Evolutionary conservation across 2,888 invertebrate genomes (phyloP).

Genomic region (Lucinisca nassula): DNA sequence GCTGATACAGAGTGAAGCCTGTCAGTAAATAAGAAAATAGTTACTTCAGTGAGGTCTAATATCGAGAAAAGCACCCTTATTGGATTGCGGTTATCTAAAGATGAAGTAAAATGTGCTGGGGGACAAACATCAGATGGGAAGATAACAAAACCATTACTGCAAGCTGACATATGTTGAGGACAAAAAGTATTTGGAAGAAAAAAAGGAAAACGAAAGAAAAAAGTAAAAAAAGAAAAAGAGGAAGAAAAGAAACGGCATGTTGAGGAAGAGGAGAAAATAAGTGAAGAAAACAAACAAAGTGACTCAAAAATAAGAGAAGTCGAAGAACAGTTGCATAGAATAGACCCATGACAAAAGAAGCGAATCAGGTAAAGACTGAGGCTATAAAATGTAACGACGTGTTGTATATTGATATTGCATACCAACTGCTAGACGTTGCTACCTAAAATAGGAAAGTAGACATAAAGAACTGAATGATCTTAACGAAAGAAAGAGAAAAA

Average conservation of each 20-base stretch:
- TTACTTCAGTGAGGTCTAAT: no score
- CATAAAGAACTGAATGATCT: background rate
- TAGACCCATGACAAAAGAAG: background rate
- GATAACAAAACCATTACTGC: no score
- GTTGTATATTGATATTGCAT: background rate
- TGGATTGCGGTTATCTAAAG: no score
- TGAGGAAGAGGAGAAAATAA: background rate
- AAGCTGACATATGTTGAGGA: no score
- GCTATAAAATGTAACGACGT: background rate
- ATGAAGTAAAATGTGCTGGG: no score
- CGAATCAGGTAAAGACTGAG: background rate
- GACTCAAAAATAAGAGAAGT: background rate
- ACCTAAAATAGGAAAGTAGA: background rate
- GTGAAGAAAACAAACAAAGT: background rate
- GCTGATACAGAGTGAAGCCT: slow-evolving; percentile 33
- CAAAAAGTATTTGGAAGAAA: background rate
- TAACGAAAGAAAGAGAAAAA: background rate
- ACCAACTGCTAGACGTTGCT: background rate
- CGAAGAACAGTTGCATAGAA: background rate
- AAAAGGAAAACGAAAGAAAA: background rate
- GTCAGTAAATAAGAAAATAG: slow-evolving; percentile 12
- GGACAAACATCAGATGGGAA: no score
- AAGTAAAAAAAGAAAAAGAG: background rate
- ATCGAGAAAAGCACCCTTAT: no score
- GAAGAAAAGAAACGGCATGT: background rate